These are phyloP conservation scores for Gasteruption jaculator DNA, from an alignment of 2,888 invertebrate species.

Conservation along the genomic window DNA sequence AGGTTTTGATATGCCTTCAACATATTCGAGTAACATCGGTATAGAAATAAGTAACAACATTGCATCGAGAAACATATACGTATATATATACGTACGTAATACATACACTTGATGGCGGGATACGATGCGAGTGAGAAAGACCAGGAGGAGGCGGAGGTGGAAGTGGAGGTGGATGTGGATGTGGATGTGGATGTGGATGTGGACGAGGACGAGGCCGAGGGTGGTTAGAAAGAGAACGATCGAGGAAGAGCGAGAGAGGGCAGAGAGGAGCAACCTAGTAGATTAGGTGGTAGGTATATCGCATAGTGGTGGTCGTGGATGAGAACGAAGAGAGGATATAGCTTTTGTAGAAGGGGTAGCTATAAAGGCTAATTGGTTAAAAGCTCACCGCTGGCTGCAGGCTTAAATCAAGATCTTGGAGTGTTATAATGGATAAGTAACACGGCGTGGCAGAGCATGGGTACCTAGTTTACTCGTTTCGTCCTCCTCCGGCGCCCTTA, in stretches of 20 bases:
- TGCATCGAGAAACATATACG: no score
- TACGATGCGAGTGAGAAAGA: no score
- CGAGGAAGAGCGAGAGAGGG: constrained; percentile 15
- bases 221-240: not conserved
- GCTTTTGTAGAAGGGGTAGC: constrained; percentile 36
- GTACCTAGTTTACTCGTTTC: constrained; percentile 27
- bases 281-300: constrained; percentile 41
- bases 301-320: constrained; percentile 34
- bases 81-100: no score
- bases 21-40: no score
- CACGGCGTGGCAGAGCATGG: constrained; percentile 45
- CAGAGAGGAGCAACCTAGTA: constrained; percentile 33
- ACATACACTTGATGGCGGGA: no score
- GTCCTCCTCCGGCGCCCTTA: constrained; percentile 1
- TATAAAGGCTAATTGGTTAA: constrained; percentile 54
- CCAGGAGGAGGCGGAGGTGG: no score
- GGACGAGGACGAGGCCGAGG: not conserved
- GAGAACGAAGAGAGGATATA: constrained; percentile 23
- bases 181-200: not conserved
- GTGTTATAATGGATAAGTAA: constrained; percentile 54
- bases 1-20: no score
- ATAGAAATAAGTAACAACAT: no score
- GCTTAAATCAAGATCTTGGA: constrained; percentile 53
- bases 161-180: not conserved
- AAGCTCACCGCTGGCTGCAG: constrained; percentile 52